These are phyloP conservation scores for Calameuta filiformis DNA, from an alignment of 2,888 invertebrate genomes.

Conservation along the genomic window DNA sequence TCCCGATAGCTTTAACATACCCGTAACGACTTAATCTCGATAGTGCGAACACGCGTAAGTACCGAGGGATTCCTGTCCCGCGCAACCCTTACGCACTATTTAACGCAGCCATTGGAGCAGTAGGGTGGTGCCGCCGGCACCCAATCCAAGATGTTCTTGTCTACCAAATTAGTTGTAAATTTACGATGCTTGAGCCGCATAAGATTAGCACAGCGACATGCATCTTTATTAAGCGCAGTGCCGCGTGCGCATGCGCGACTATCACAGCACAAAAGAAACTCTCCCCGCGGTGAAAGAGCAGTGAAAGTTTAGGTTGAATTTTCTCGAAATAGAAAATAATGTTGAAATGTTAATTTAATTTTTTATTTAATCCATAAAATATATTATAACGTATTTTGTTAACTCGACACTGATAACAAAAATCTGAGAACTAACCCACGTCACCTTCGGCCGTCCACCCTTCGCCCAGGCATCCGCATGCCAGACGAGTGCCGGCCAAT, in stretches of 20 bases:
- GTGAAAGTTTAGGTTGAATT: neutral
- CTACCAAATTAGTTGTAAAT: slow-evolving; percentile 45
- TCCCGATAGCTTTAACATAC: neutral
- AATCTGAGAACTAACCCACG: too few species aligned
- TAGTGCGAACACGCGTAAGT: slow-evolving; percentile 36
- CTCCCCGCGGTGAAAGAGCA: neutral
- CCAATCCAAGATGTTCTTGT: slow-evolving; percentile 45
- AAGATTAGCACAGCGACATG: slow-evolving; percentile 16
- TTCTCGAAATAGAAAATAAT: neutral
- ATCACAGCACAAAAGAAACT: neutral
- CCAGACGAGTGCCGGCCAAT: too few species aligned
- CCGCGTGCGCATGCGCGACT: neutral
- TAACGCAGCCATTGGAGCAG: slow-evolving; percentile 33
- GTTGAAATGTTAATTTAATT: too few species aligned
- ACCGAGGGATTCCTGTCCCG: slow-evolving; percentile 32
- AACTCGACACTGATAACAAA: too few species aligned
- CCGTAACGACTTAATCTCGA: slow-evolving; percentile 39
- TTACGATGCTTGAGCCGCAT: slow-evolving; percentile 32
- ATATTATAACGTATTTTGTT: too few species aligned
- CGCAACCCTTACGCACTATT: slow-evolving; percentile 39
- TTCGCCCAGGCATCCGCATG: too few species aligned
- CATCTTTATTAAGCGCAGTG: neutral
- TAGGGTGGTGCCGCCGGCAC: neutral
- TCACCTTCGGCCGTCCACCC: too few species aligned
- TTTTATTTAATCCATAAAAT: too few species aligned